Conservation (phyloP, 2,113 vertebrate species). For the Amia ocellicauda region DNA sequence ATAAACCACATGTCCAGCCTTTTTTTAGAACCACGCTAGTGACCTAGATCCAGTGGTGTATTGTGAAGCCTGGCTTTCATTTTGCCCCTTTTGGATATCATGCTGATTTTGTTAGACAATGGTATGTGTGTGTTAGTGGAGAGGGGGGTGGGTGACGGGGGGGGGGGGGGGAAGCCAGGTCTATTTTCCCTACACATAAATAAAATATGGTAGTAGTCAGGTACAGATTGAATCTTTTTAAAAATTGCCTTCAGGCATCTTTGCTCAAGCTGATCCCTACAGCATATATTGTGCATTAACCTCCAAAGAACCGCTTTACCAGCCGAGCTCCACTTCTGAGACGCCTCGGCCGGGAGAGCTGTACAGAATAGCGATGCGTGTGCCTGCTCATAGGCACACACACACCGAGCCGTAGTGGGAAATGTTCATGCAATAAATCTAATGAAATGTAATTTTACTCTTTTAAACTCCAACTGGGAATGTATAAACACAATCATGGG, state of each 20-base stretch:
- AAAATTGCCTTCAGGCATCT: conserved; percentile 39
- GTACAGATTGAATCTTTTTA: conserved; percentile 43
- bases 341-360: too few species aligned
- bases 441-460: too few species aligned
- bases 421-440: neutral
- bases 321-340: too few species aligned
- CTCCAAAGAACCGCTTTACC: conserved; percentile 22
- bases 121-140: neutral
- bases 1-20: neutral
- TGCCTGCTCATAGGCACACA: too few species aligned
- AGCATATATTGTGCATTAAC: conserved; percentile 28
- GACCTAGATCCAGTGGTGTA: conserved; percentile 31
- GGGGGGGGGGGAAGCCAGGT: too few species aligned
- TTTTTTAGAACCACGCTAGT: conserved; percentile 17
- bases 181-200: conserved; percentile 40
- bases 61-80: conserved; percentile 15
- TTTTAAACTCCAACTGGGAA: too few species aligned
- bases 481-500: too few species aligned
- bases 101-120: neutral
- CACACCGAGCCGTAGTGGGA: neutral
- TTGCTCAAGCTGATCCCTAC: conserved; percentile 27
- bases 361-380: too few species aligned
- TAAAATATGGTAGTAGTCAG: conserved; percentile 45
- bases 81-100: conserved; percentile 15
- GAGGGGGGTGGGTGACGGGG: conserved; percentile 1